Evolutionary conservation across 1,140 invertebrate species (phyloP).

Genomic region (Drosophila nigrodunni): DNA sequence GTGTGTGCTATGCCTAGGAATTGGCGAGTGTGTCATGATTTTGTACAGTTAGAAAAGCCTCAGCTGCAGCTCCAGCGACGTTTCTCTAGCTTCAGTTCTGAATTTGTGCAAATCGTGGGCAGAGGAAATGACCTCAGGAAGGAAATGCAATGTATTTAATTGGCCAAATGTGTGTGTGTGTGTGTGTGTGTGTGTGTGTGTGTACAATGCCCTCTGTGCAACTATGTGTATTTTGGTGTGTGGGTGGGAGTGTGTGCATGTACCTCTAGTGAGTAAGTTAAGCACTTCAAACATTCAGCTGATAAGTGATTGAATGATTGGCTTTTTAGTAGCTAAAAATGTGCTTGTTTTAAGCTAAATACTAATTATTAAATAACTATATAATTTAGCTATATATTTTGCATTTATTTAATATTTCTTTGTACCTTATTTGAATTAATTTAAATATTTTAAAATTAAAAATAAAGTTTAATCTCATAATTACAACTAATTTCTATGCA

Average conservation of each 20-base stretch:
- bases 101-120: constrained; percentile 19
- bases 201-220: constrained; percentile 3
- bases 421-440: not conserved
- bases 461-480: not conserved
- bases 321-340: not conserved
- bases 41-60: constrained; percentile 36
- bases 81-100: not conserved
- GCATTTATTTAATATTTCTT: not conserved
- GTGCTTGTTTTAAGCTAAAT: too few species aligned
- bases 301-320: constrained; percentile 7
- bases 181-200: constrained; percentile 26
- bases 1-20: constrained; percentile 50
- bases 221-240: constrained; percentile 13
- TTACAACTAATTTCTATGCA: too few species aligned
- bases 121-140: constrained; percentile 77
- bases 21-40: constrained; percentile 31
- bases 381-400: too few species aligned
- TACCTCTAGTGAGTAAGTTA: not conserved
- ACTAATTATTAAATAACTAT: too few species aligned
- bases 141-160: constrained; percentile 77
- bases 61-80: constrained; percentile 16
- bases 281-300: not conserved
- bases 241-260: not conserved
- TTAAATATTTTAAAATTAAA: not conserved
- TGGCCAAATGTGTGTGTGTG: constrained; percentile 50